phyloP scores from a whole-genome alignment of 2,888 invertebrate genomes.

The Mythimna lalbum region DNA sequence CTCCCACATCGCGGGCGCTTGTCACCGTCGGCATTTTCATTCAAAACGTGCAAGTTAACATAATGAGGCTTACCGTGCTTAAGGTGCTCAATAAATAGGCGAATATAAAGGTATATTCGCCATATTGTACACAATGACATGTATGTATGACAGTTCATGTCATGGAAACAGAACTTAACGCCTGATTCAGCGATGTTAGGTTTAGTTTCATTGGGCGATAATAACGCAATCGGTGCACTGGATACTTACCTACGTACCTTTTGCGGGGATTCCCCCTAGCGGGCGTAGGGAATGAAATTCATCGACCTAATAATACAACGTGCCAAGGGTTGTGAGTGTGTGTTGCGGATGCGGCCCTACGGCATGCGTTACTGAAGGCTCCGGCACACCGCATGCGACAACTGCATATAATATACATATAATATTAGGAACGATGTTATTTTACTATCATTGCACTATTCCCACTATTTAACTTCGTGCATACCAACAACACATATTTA shows the following conservation, averaged over 20 bases:
- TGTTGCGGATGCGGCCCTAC: not conserved
- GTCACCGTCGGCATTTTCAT: not conserved
- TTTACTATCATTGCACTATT: not conserved
- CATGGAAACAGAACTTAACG: not conserved
- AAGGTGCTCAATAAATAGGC: no score
- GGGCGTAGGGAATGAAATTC: not conserved
- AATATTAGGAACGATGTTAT: not conserved
- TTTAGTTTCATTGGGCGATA: not conserved
- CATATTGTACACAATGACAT: slow-evolving; percentile 5
- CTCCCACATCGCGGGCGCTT: not conserved
- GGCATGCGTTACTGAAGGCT: not conserved
- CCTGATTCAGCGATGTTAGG: not conserved
- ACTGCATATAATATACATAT: not conserved
- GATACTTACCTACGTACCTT: no score
- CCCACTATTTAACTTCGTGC: not conserved
- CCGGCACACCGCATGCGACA: not conserved
- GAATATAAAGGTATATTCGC: no score
- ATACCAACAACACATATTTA: not conserved
- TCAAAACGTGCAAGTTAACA: not conserved
- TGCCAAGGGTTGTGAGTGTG: not conserved
- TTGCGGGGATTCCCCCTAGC: not conserved
- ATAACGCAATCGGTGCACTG: not conserved
- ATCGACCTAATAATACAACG: not conserved
- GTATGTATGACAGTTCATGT: no score
- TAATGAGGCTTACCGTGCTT: no score